Evolutionary conservation across 1,140 invertebrate species (phyloP), one percentile per base, ranked within the genome.

Genomic region (Leptoteleia sp.): DNA sequence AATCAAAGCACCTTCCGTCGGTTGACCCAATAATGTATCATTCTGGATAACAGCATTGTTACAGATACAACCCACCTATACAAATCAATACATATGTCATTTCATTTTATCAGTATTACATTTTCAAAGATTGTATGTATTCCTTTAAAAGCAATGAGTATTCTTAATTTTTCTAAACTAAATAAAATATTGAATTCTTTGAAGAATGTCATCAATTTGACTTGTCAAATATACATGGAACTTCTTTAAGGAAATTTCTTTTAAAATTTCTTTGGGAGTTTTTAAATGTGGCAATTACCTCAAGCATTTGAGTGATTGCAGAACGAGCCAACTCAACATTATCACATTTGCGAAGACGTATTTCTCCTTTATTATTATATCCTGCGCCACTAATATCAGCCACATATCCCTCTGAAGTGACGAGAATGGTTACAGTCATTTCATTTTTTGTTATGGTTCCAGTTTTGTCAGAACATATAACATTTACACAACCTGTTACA

Each of bases 381-480:
- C 98, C 98, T 5, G 97, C 94, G n/a, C 97, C 98, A 6, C 95
- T 94, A 42, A 97, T 93, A 88, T 98, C 96, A 1, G 97, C 97
- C 59, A 95, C 92, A 82, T 96, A 95, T 1, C 95, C 95, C 85
- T 99, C 98, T 0, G 97, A 96, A 4, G 98, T 98, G 0, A 96
- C 92, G 12, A 99, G 92, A n/a, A 94, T 93, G 1, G 97, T 98
- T 4, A 96, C 97, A 1, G 98, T 99, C 98, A 99, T 99, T 90
- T 99, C 98, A 88, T 99, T 99, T 88, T 97, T 96, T 0, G 99
- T 99, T 33, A 99, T 91, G 0, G 99, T 99, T 19, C 99, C 99
- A 17, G 98, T 99, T 91, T 99, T 99, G 90, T 99, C 98, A 1
- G 96, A 99, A 89, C 98, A 99, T 64, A 99, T 97, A 4, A 99